Conservation (phyloP, 2,888 invertebrate genomes). For the Lasioglossum vierecki region DNA sequence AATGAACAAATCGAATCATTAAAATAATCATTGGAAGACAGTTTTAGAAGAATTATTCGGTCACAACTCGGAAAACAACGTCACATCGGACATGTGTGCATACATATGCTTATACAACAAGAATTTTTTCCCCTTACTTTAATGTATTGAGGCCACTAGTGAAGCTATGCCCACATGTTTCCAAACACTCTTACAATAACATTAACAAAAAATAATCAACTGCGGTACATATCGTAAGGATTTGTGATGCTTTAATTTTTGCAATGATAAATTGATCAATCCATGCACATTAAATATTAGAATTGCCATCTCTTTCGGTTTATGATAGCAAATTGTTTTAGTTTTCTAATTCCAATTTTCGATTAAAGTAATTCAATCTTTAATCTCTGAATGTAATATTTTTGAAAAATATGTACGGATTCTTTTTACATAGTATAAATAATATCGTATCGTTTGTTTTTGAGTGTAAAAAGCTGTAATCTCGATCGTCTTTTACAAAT, state of each 20-base stretch:
- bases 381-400: neutral
- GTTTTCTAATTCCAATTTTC: slow-evolving; percentile 6
- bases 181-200: neutral
- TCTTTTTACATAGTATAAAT: neutral
- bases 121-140: neutral
- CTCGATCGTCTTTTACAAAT: slow-evolving; percentile 16
- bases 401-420: neutral
- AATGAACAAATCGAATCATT: neutral
- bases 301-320: slow-evolving; percentile 6
- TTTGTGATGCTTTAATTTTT: slow-evolving; percentile 2
- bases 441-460: neutral
- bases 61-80: neutral
- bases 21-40: neutral
- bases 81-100: neutral
- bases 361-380: neutral
- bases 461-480: neutral
- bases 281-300: slow-evolving; percentile 1
- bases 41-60: neutral
- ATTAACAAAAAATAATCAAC: slow-evolving; percentile 26
- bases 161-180: neutral
- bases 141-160: neutral
- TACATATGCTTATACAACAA: neutral
- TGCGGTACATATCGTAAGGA: slow-evolving; percentile 3
- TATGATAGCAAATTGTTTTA: slow-evolving; percentile 13
- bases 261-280: neutral